These are phyloP conservation scores for Phengaris arion DNA, from an alignment of 2,888 invertebrate species.

Conservation along the genomic window DNA sequence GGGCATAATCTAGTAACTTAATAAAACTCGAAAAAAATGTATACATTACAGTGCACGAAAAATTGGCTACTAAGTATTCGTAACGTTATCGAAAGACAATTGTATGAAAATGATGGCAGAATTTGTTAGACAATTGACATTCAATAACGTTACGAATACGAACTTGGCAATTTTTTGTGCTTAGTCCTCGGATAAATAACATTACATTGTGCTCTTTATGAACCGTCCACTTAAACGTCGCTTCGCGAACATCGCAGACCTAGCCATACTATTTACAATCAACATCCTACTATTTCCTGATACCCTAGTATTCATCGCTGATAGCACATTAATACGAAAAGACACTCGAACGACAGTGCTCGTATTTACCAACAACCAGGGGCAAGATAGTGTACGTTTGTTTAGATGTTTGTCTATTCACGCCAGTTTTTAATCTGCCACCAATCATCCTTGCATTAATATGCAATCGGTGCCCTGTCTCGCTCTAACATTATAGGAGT, in stretches of 20 bases:
- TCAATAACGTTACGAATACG: too few relatives aligned
- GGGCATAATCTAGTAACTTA: too few relatives aligned
- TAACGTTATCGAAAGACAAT: too few relatives aligned
- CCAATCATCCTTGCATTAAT: conserved; percentile 44
- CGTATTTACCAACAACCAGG: not conserved
- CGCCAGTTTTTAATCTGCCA: conserved; percentile 40
- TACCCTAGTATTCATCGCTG: not conserved
- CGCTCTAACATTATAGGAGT: conserved; percentile 46
- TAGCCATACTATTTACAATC: not conserved
- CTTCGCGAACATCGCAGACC: not conserved
- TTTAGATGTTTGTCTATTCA: not conserved
- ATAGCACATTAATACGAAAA: conserved; percentile 11
- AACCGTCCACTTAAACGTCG: too few relatives aligned
- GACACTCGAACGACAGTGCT: not conserved
- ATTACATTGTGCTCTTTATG: too few relatives aligned
- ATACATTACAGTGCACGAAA: too few relatives aligned
- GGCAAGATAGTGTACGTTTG: not conserved
- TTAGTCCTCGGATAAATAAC: too few relatives aligned
- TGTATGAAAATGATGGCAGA: too few relatives aligned
- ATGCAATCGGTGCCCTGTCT: conserved; percentile 45
- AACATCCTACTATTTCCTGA: not conserved
- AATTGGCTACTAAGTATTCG: too few relatives aligned
- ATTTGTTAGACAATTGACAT: too few relatives aligned
- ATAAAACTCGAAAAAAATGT: too few relatives aligned
- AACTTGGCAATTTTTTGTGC: too few relatives aligned